phyloP scores from a whole-genome alignment of 2,888 invertebrate species.

The Subacronicta megacephala region DNA sequence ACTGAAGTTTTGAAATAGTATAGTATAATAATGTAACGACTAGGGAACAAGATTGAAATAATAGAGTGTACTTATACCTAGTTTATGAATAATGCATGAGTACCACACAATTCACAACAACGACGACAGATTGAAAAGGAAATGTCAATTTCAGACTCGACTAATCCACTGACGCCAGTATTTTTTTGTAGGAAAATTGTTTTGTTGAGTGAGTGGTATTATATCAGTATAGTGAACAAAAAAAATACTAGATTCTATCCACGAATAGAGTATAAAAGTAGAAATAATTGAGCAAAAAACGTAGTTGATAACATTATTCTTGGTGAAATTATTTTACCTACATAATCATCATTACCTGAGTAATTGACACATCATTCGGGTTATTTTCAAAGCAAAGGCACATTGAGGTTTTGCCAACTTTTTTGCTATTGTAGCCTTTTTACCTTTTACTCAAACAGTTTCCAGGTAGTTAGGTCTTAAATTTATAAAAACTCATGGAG shows the following conservation, averaged over 20 bases:
- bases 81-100: background rate
- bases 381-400: too few species aligned
- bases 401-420: background rate
- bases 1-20: background rate
- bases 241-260: too few species aligned
- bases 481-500: slow-evolving; percentile 21
- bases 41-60: background rate
- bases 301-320: too few species aligned
- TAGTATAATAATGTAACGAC: too few species aligned
- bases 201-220: too few species aligned
- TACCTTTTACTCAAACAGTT: slow-evolving; percentile 20
- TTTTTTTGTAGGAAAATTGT: slow-evolving; percentile 1
- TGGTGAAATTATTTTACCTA: too few species aligned
- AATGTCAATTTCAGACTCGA: slow-evolving; percentile 29
- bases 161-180: background rate
- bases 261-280: too few species aligned
- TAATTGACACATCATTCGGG: background rate
- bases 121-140: slow-evolving; percentile 31
- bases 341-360: background rate
- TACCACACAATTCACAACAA: background rate
- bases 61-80: background rate
- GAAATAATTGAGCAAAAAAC: too few species aligned
- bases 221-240: too few species aligned
- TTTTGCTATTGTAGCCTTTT: slow-evolving; percentile 8
- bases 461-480: slow-evolving; percentile 39